Base-by-base conservation (phyloP, 2,113 vertebrate species). In the Phocoena sinus region DNA sequence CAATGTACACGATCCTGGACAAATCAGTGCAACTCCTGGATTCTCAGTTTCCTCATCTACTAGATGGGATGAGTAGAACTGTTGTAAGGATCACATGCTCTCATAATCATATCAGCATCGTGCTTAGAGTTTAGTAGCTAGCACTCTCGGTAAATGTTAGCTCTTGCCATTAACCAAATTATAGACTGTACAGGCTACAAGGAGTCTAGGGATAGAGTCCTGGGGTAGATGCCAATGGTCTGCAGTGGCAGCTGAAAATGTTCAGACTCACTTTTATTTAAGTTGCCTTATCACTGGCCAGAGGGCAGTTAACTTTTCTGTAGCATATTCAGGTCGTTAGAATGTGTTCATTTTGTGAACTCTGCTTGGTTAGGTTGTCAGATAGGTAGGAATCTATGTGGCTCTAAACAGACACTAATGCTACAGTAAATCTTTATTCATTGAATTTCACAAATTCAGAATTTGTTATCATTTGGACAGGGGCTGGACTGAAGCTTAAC, bases 271-370 rank as follows among this genome's bases (percentile, higher is more conserved):
- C 1, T 79, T 79, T 28, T 91, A 44, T 28, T 87, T 63, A 79
- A 87, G 53, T 60, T 94, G 63, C 25, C 28, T 95, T 87, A 63
- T 87, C n/a, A 86, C 14, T 76, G 77, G 71, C 38, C 62, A 96
- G 79, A 95, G 28, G 58, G 38, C 73, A 94, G 53, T 50, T 87
- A 77, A 60, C n/a, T 73, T 92, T 33, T 83, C 25, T 92, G 89
- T 31, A 96, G 44, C 50, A 88, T 14, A 25, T 90, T 80, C 65
- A 89, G 60, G 73, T 96, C 2, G 1, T 17, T 90, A 50, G 28
- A 89, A 92, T 92, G 63, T 91, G 73, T 95, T 94, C 31, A 77
- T 94, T 90, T 87, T 84, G 41, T 50, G 58, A 96, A 82, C 41
- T 86, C 50, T 89, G 41, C 50, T 67, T 91, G 41, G 28, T 74